Conservation (phyloP, 2,113 vertebrate genomes). For the Podocnemis expansa region DNA sequence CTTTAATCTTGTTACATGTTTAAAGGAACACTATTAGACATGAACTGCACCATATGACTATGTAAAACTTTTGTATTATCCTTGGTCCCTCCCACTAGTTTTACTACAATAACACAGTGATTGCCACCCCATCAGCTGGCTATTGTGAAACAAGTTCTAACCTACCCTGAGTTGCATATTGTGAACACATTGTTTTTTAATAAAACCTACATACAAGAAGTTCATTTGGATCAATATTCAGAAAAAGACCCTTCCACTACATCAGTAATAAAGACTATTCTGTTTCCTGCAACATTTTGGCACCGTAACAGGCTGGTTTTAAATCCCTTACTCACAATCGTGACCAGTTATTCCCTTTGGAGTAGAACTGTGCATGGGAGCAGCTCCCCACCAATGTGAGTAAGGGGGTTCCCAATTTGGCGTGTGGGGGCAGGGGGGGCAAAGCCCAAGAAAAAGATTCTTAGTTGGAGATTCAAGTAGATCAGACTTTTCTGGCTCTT, state of each 20-base stretch:
- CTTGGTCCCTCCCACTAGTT: not conserved
- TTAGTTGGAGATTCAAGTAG: slow-evolving; percentile 13
- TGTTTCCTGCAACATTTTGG: not conserved
- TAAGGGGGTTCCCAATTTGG: not conserved
- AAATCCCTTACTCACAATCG: not conserved
- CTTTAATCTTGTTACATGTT: not conserved
- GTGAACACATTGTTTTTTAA: not conserved
- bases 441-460: not conserved
- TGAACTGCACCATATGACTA: not conserved
- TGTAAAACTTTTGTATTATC: not conserved
- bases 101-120: not conserved
- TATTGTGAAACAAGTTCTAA: not conserved
- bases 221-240: not conserved
- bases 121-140: not conserved
- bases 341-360: not conserved
- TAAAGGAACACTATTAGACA: not conserved
- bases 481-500: not conserved
- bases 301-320: not conserved
- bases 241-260: not conserved
- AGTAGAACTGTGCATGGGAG: not conserved
- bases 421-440: too few relatives aligned
- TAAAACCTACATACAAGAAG: not conserved
- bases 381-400: not conserved
- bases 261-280: not conserved
- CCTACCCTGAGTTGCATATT: not conserved